phyloP scores from a whole-genome alignment of 2,797 vertebrate species.

The Arnoldichthys spilopterus region DNA sequence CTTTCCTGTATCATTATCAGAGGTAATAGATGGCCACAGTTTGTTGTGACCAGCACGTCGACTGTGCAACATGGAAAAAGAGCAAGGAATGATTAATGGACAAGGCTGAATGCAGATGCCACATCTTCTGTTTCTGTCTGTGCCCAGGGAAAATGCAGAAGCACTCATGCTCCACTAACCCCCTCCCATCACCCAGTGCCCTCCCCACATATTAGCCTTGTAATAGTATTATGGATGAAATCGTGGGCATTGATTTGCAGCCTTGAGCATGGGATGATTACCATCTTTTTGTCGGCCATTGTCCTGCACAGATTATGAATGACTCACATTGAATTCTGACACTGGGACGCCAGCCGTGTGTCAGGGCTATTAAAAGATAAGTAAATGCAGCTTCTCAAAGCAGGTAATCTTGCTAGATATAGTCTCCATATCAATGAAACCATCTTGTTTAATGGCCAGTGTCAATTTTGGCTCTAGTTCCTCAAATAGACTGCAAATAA shows the following conservation, averaged over 20 bases:
- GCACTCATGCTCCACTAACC: conserved; percentile 16
- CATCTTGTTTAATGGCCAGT: conserved; percentile 30
- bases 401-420: conserved; percentile 18
- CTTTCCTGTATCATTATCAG: conserved; percentile 50
- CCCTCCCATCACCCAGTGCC: not conserved
- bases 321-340: conserved; percentile 51
- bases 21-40: conserved; percentile 46
- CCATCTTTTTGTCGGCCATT: conserved; percentile 56
- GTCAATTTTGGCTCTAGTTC: conserved; percentile 13
- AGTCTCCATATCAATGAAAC: conserved; percentile 31
- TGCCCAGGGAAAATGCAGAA: conserved; percentile 34
- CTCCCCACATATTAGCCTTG: conserved; percentile 38
- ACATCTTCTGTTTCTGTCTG: conserved; percentile 37
- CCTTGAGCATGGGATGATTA: conserved; percentile 51
- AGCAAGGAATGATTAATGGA: conserved; percentile 51
- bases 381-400: conserved; percentile 42
- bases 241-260: conserved; percentile 51
- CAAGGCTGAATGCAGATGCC: conserved; percentile 40
- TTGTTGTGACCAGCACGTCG: conserved; percentile 44
- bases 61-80: conserved; percentile 46
- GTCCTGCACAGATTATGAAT: conserved; percentile 48
- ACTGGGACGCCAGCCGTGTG: conserved; percentile 29
- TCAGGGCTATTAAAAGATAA: conserved; percentile 48
- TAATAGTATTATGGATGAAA: conserved; percentile 50
- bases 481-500: not conserved